Evolutionary conservation across 1,140 invertebrate species (phyloP), one percentile per base, ranked within the genome.

Genomic region (Ericerus pela): DNA sequence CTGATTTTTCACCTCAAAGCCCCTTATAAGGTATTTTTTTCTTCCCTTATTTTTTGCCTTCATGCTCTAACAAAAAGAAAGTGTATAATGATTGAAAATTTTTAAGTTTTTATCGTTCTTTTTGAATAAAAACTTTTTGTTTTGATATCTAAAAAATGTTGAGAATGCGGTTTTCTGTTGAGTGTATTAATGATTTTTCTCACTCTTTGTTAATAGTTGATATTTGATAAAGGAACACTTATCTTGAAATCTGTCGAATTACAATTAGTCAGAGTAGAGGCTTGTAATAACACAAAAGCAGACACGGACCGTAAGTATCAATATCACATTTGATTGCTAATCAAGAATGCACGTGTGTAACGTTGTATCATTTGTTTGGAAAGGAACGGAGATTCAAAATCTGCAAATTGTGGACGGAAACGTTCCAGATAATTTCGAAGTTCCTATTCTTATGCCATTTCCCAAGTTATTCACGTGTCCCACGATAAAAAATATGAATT

Each of bases 361-460:
- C 60, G 60, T 54, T 51, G 27, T n/a, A 56, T 53, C 12, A 58
- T 38, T 14, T 51, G 2, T 54, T 3, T 2, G 14, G 73, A 57
- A 67, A 93, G 91, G 90, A 2, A 96, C 93, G 2, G 94, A 97
- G 76, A 92, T 97, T 62, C 93, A 96, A 74, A 96, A 94, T 68
- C 94, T 96, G 68, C 93, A 98, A 76, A 86, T 97, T 59, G 90
- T 88, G 1, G 90, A 93, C 68, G 93, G 93, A 22, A 88, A 96
- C 72, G 79, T 94, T 41, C 76, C 78, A 47, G 78, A 82, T 56
- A 82, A 81, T 54, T 70, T 94, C 11, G 72, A 81, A 41, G 83
- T 97, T 65, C 92, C 93, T 20, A 88, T 98, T 67, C 83, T 90
- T 69, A 95, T 96, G 91, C 79, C 96, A 61, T 88, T 97, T 70